These are phyloP conservation scores for Erannis defoliaria DNA, from an alignment of 2,888 invertebrate species.

Conservation along the genomic window DNA sequence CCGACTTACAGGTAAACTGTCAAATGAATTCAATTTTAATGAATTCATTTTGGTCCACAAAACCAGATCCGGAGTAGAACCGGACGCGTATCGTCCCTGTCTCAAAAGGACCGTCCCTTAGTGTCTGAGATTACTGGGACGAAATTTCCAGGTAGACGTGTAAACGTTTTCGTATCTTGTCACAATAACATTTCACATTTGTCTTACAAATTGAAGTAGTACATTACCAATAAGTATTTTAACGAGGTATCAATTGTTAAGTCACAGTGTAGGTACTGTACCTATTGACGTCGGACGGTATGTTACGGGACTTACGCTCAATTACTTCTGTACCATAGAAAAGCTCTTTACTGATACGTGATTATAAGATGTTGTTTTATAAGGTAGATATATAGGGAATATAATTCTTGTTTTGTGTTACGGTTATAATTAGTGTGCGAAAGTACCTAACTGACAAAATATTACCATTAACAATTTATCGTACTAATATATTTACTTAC, in stretches of 20 bases:
- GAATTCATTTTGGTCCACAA: conserved; percentile 18
- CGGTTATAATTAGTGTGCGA: no score
- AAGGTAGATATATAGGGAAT: neutral
- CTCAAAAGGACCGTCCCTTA: conserved; percentile 25
- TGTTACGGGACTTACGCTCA: conserved; percentile 38
- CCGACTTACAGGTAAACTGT: conserved; percentile 10
- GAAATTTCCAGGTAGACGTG: conserved; percentile 7
- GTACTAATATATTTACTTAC: no score
- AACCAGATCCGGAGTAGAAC: conserved; percentile 13
- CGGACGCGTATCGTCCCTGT: conserved; percentile 21
- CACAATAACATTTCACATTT: conserved; percentile 1
- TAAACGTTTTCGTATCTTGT: conserved; percentile 9
- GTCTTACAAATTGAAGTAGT: neutral
- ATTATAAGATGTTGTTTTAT: neutral
- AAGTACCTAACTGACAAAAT: no score
- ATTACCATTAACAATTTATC: no score
- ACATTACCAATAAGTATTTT: neutral
- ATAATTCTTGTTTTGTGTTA: no score
- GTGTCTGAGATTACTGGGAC: conserved; percentile 20
- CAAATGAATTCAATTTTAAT: conserved; percentile 10
- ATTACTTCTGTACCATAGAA: conserved; percentile 36
- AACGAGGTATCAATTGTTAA: conserved; percentile 6
- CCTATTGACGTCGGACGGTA: no score
- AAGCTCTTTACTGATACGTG: conserved; percentile 15
- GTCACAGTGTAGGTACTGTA: neutral